Evolutionary conservation across 2,797 vertebrate species (phyloP).

Genomic region (Microctenopoma stevenorrisi): DNA sequence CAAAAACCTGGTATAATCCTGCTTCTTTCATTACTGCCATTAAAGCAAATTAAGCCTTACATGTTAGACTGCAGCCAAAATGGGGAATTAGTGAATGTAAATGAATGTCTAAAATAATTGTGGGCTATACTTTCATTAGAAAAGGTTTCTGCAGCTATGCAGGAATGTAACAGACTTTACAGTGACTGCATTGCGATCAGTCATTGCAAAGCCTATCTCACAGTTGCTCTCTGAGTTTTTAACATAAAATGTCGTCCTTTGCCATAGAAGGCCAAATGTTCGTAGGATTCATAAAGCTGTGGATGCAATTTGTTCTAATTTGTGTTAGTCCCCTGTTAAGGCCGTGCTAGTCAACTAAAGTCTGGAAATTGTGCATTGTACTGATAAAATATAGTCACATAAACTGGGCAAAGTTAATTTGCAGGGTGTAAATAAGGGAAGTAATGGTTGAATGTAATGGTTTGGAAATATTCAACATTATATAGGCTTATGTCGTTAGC

Average conservation of each 20-base stretch:
- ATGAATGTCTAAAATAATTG: conserved; percentile 30
- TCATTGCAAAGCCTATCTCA: neutral
- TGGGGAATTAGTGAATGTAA: conserved; percentile 12
- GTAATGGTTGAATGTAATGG: too few species aligned
- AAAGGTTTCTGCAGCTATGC: conserved; percentile 11
- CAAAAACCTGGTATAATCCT: conserved; percentile 7
- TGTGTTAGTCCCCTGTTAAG: neutral
- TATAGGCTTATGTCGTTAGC: neutral
- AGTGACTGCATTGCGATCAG: neutral
- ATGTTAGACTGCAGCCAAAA: neutral
- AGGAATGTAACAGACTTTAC: conserved; percentile 3
- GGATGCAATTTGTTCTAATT: neutral
- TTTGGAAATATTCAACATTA: neutral
- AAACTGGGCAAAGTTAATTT: conserved; percentile 17
- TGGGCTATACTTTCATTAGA: conserved; percentile 11
- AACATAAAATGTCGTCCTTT: neutral
- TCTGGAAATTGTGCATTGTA: neutral
- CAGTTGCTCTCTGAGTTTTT: neutral
- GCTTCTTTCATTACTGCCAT: conserved; percentile 38
- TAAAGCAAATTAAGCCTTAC: conserved; percentile 34
- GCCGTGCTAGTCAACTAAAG: conserved; percentile 12
- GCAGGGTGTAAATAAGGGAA: neutral
- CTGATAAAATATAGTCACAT: conserved; percentile 18
- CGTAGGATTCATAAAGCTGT: neutral
- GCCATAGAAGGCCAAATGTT: neutral